Conservation (phyloP, 64 coral and sea anemone genomes). For the Pocillopora verrucosa region DNA sequence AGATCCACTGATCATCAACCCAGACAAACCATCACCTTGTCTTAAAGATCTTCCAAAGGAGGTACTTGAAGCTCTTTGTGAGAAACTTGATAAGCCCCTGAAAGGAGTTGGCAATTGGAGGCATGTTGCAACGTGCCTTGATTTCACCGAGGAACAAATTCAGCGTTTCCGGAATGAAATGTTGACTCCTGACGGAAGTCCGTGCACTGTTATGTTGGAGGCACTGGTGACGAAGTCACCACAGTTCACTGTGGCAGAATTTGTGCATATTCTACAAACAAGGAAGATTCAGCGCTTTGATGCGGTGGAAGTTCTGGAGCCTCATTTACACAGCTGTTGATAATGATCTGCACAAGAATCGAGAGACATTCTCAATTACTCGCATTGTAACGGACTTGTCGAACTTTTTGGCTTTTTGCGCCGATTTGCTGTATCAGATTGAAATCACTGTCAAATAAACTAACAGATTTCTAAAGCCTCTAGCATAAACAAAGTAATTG, state of each 20-base stretch:
- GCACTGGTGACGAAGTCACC: not conserved
- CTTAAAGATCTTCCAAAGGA: conserved; percentile 3
- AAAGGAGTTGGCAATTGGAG: conserved; percentile 2
- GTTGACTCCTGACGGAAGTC: conserved; percentile 11
- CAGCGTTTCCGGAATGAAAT: not conserved
- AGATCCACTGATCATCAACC: conserved; percentile 8
- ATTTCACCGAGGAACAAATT: not conserved
- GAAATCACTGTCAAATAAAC: too few species aligned
- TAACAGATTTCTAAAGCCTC: too few species aligned
- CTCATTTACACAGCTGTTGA: not conserved
- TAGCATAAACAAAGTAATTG: too few species aligned
- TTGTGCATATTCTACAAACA: conserved; percentile 8
- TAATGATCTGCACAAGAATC: not conserved
- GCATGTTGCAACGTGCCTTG: not conserved
- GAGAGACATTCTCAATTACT: too few species aligned
- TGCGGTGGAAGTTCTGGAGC: conserved; percentile 5
- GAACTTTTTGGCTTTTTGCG: too few species aligned
- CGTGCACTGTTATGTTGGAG: not conserved
- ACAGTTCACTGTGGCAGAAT: conserved; percentile 20
- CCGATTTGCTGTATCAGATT: too few species aligned
- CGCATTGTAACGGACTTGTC: too few species aligned
- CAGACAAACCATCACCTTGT: not conserved
- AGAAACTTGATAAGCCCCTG: not conserved
- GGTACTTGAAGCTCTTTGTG: not conserved
- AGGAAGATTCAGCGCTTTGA: conserved; percentile 5